Percentiles rank a stretch among this genome's conserved stretches.
Evolutionary conservation across 2,113 vertebrate species (phyloP).

Genomic region (Amazona guildingii): DNA sequence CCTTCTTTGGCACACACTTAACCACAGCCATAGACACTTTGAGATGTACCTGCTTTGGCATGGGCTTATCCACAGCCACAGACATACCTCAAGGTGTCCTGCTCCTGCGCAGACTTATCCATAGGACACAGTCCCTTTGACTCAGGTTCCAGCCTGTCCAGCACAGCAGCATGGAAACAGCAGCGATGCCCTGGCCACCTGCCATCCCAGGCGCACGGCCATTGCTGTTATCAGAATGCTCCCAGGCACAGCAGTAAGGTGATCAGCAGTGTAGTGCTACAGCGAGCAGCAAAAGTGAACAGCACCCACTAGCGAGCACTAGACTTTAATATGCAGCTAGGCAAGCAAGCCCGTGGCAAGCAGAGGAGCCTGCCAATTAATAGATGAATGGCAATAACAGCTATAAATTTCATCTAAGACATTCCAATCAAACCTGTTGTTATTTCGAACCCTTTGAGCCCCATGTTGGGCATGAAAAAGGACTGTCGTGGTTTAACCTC

Average conservation of each 20-base stretch:
- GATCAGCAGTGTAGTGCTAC: not conserved
- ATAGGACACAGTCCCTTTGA: not conserved
- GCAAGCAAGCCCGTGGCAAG: not conserved
- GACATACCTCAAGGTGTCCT: not conserved
- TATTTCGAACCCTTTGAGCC: not conserved
- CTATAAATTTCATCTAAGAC: not conserved
- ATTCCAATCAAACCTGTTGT: not conserved
- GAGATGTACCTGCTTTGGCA: not conserved
- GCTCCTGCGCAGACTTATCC: not conserved
- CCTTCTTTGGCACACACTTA: not conserved
- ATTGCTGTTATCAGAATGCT: not conserved
- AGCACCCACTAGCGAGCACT: not conserved
- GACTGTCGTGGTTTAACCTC: not conserved
- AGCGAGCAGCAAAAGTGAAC: not conserved
- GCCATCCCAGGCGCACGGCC: not conserved
- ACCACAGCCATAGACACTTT: not conserved
- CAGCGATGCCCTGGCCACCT: not conserved
- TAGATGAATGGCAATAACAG: not conserved
- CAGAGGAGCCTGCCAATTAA: not conserved
- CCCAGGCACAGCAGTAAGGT: not conserved
- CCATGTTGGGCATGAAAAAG: not conserved
- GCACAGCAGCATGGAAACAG: not conserved
- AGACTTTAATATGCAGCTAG: not conserved
- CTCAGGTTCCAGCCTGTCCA: not conserved
- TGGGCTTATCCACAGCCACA: not conserved